Conservation (phyloP, 2,113 vertebrate species). For the Hippocampus guttulatus region DNA sequence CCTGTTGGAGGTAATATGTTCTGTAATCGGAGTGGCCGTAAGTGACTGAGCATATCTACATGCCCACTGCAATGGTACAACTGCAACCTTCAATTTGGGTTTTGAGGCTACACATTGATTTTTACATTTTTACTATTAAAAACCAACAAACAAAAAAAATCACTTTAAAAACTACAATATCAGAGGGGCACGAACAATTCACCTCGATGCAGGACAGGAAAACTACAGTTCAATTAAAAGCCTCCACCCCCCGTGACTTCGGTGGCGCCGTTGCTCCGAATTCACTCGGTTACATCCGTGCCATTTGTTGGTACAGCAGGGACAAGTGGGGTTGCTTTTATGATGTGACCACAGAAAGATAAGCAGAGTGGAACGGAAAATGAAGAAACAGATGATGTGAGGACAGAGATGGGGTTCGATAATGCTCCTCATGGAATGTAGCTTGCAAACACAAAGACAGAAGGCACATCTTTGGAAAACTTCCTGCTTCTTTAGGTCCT, state of each 20-base stretch:
- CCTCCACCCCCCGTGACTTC: constrained; percentile 44
- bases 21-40: no score
- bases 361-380: constrained; percentile 24
- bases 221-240: constrained; percentile 52
- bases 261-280: constrained; percentile 47
- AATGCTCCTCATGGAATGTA: neutral
- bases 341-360: constrained; percentile 54
- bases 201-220: constrained; percentile 27
- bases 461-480: neutral
- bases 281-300: constrained; percentile 69
- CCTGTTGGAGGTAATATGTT: no score
- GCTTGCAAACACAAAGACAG: neutral
- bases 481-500: neutral
- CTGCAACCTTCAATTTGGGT: no score
- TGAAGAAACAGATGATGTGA: neutral
- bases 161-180: no score
- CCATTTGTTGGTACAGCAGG: constrained; percentile 64
- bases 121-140: no score
- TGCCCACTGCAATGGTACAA: no score
- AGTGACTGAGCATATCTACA: no score
- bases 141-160: no score
- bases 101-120: no score
- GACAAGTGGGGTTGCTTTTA: constrained; percentile 51
- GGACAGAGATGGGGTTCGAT: neutral
- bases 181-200: no score